Base-by-base conservation (phyloP, 2,797 vertebrate genomes). In the Leptodactylus fallax region DNA sequence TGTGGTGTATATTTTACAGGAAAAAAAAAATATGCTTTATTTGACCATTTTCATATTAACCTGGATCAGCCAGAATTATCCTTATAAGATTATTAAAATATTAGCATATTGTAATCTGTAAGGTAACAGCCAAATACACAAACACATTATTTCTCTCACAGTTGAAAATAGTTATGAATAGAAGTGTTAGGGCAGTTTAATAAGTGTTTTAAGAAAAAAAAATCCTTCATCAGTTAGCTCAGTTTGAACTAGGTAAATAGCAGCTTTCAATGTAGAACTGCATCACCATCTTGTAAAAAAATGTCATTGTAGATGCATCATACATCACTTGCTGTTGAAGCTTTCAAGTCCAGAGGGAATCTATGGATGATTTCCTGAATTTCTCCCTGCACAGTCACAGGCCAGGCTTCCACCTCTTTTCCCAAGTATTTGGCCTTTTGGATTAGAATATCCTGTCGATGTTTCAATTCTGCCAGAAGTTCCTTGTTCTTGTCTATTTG, bases 381-480 rank as follows among this genome's bases (percentile, higher is more conserved):
- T 63, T 96, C 93, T 11, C 91, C 91, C 79, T 95, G 82, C 56
- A 96, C 93, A 0, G 92, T 89, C 86, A 92, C 86, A 56, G 95
- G 93, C 96, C 96, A 96, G 21, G 91, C 90, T 45, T 93, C 90
- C 63, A 96, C 86, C 90, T 96, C 94, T 53, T 81, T 25, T 72
- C 91, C 93, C 85, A 96, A 92, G 25, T 87, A 78, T 47, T 90
- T 92, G 79, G 92, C 88, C 19, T 93, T 95, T 67, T 93, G 90
- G 60, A 94, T 91, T 67, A 96, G 93, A 84, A 90, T 93, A 87
- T 96, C 94, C 87, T 96, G 96, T 19, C 96, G 90, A n/a, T 87
- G 88, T 58, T 91, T 89, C 0, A 96, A 90, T 79, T 95, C 94
- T 0, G 93, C 92, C 53, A 96, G 81, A 79, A 94, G 90, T 67